Percentiles rank a stretch among this genome's conserved stretches.
Evolutionary conservation across 2,888 invertebrate species (phyloP).

Genomic region (Cantharis flavilabris): DNA sequence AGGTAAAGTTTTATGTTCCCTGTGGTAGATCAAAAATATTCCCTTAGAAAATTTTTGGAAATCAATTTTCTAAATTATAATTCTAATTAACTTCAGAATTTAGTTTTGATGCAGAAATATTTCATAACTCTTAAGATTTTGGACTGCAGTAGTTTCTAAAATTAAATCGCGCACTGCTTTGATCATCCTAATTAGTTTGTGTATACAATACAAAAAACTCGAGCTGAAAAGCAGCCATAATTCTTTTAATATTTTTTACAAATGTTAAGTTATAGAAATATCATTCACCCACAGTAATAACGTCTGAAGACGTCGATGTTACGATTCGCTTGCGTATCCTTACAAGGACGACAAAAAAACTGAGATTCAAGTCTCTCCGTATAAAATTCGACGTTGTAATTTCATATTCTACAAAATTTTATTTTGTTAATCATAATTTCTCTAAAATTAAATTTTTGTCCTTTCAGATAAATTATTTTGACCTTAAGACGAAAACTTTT

Average conservation of each 20-base stretch:
- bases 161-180: neutral
- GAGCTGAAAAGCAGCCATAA: neutral
- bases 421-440: neutral
- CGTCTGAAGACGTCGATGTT: neutral
- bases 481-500: neutral
- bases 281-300: neutral
- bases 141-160: neutral
- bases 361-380: neutral
- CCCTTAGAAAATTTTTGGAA: too few species aligned
- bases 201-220: neutral
- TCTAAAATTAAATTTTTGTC: neutral
- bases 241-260: neutral
- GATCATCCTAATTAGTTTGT: neutral
- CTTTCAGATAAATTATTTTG: neutral
- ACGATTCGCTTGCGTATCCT: neutral
- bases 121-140: neutral
- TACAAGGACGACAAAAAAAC: neutral
- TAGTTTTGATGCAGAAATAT: too few species aligned
- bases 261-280: neutral
- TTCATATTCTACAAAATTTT: neutral
- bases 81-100: too few species aligned
- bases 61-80: too few species aligned
- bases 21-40: too few species aligned
- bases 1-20: too few species aligned
- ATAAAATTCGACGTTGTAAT: neutral